A percentile compares a stretch with the other conserved stretches of the same genome.
Conservation (phyloP, 2,113 vertebrate genomes). For the Lagopus muta region DNA sequence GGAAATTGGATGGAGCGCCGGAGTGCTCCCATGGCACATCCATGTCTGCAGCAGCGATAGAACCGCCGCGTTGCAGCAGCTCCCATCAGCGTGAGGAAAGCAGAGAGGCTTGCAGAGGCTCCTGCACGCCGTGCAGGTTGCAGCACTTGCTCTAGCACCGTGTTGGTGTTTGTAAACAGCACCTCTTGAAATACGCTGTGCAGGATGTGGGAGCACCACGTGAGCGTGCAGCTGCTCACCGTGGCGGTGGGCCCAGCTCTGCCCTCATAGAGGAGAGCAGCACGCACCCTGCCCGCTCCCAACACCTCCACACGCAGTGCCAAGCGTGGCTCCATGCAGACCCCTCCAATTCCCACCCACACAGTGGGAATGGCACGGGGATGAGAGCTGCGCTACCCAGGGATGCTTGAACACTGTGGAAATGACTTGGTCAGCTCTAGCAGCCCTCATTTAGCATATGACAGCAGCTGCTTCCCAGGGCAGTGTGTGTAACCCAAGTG, state of each 20-base stretch:
- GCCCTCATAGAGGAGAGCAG: not conserved
- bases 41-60: not conserved
- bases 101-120: accelerated
- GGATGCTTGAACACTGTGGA: not conserved
- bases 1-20: accelerated
- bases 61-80: accelerated
- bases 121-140: accelerated
- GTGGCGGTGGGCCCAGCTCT: not conserved
- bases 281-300: not conserved
- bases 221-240: not conserved
- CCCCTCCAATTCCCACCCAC: accelerated
- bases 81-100: accelerated
- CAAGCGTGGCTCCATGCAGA: not conserved
- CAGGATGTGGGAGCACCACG: conserved; percentile 27
- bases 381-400: not conserved
- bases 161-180: not conserved
- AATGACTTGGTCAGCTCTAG: not conserved
- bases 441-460: not conserved
- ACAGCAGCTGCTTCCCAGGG: not conserved
- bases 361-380: not conserved
- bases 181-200: not conserved
- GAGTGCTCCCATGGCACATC: not conserved
- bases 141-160: not conserved
- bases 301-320: accelerated
- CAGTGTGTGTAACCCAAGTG: not conserved